Evolutionary conservation across 2,113 vertebrate species (phyloP).

Genomic region (Rafetus swinhoei): DNA sequence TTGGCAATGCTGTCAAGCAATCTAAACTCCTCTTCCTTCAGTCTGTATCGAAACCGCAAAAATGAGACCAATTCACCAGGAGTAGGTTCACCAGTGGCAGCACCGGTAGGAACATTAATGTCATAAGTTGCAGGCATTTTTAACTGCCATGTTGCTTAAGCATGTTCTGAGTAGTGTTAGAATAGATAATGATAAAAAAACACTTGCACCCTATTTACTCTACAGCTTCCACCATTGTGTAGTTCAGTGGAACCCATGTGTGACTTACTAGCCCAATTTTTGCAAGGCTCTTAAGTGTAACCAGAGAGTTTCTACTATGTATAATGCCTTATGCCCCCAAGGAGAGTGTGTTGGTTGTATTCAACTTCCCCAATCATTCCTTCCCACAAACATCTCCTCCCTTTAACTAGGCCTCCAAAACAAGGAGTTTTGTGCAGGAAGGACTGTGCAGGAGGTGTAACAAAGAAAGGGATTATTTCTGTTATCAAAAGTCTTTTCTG

Average conservation of each 20-base stretch:
- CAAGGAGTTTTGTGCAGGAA: background rate
- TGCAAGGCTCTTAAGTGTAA: background rate
- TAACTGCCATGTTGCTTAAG: conserved; percentile 46
- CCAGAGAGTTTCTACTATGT: background rate
- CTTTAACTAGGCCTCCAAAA: background rate
- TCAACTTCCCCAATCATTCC: background rate
- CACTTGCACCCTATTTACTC: conserved; percentile 7
- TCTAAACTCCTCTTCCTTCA: conserved; percentile 40
- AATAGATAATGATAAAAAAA: conserved; percentile 36
- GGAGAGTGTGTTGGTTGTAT: background rate
- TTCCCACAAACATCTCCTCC: background rate
- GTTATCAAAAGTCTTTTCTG: background rate
- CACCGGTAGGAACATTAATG: conserved; percentile 61
- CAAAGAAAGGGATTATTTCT: background rate
- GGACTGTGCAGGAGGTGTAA: background rate
- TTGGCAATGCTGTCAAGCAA: conserved; percentile 53
- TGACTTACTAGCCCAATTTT: background rate
- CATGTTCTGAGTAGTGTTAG: conserved; percentile 57
- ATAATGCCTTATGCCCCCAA: background rate
- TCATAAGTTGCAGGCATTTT: conserved; percentile 62
- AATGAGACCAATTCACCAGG: conserved; percentile 55
- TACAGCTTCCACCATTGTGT: conserved; percentile 4
- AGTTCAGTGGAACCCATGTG: background rate
- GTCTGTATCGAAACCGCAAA: conserved; percentile 40
- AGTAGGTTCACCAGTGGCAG: conserved; percentile 51